Evolutionary conservation across 2,113 vertebrate species (phyloP).

Genomic region (Dromas ardeola): DNA sequence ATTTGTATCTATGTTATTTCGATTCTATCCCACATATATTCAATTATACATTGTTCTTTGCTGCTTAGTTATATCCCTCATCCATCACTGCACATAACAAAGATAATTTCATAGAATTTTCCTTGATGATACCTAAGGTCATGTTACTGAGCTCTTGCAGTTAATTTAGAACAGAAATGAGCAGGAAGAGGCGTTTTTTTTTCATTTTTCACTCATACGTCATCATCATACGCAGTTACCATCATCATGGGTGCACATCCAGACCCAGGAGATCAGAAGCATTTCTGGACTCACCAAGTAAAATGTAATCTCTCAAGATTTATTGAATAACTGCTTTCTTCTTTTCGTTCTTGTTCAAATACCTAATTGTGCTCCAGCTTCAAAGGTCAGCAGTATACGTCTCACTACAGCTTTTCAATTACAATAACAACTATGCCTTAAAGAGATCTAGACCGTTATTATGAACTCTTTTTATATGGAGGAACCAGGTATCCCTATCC

Average conservation of each 20-base stretch:
- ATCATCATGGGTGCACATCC: not conserved
- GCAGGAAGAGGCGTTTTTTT: not conserved
- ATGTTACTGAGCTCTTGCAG: not conserved
- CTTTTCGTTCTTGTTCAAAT: not conserved
- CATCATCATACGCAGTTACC: accelerated
- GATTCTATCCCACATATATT: not conserved
- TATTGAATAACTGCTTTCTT: not conserved
- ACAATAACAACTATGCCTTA: not conserved
- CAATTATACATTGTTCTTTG: not conserved
- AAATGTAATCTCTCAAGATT: not conserved
- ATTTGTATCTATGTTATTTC: not conserved
- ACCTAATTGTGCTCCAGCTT: accelerated
- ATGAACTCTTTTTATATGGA: not conserved
- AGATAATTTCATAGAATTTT: not conserved
- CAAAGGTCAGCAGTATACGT: not conserved
- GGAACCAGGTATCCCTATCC: not conserved
- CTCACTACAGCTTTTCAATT: not conserved
- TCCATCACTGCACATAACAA: not conserved
- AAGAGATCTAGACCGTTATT: not conserved
- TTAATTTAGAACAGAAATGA: not conserved
- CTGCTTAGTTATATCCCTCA: not conserved
- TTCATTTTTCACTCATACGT: accelerated
- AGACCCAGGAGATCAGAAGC: not conserved
- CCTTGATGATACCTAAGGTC: not conserved
- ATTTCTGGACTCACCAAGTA: not conserved